Evolutionary conservation across 2,888 invertebrate genomes (phyloP), one percentile per base, ranked within the genome.

Genomic region (Eurytoma californica): DNA sequence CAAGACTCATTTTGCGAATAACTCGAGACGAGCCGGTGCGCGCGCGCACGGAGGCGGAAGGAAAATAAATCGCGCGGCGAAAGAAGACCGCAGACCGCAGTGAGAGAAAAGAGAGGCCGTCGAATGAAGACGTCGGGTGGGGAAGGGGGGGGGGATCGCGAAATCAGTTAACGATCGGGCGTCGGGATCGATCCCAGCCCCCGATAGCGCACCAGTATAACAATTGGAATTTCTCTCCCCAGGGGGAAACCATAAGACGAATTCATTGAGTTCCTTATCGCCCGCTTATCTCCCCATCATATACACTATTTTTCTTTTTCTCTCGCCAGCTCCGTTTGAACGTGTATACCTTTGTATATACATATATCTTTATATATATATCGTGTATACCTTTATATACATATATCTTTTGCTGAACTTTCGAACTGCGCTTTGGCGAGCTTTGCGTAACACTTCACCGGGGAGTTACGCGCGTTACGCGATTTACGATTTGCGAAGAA

Each of bases 121-220:
- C n/a, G 61, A 72, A 72, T 72, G 60, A 72, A 72, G 72, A 67
- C 60, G 67, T 72, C 47, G n/a, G n/a, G n/a, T n/a, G n/a, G 53
- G 14, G 18, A 3, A 30, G 24, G 39, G 72, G 66, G n/a, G 9
- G 57, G 24, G 39, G 72, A 72, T 66, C 49, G 18, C n/a, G 24
- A 69, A 63, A 72, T 77, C 65, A 53, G 53, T 73, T 57, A 65
- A 65, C 39, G 74, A 74, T 74, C 78, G 60, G 14, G 51, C 16
- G 57, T 16, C 28, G 14, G 30, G 30, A 7, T 12, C 24, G 57
- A 65, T 65, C 65, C 63, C 7, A n/a, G 2, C 53, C 2, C 47
- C 20, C 47, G 72, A 73, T 72, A 73, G 67, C 39, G 7, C 39
- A 67, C 39, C 58, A 58, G 67, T n/a, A n/a, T 57, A 60, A 72